Evolutionary conservation across 2,888 invertebrate species (phyloP), one percentile per base, ranked within the genome.

Genomic region (Clistopyga incitator): DNA sequence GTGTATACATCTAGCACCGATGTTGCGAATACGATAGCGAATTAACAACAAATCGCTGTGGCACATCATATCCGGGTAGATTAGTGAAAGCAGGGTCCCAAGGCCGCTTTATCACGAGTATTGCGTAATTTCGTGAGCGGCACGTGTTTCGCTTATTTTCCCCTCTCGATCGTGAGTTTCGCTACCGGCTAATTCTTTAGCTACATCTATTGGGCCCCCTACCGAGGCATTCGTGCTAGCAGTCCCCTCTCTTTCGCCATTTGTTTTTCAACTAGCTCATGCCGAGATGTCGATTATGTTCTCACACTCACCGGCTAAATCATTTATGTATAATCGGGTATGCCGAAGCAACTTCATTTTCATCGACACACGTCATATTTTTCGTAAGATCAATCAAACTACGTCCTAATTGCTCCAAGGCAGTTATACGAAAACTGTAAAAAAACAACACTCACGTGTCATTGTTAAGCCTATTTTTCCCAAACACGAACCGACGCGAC

Each of bases 191-290:
- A 18, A n/a, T n/a, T 15, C 18, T 61, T 34, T 18, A 34, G 8
- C 18, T 6, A n/a, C 61, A 8, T 61, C 61, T n/a, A 34, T 34
- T 18, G 61, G 61, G 0, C 34, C 61, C 18, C 61, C 15, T n/a
- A 6, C 34, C 8, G 34, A 29, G 15, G 29, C n/a, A 10, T 61
- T 34, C 34, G 18, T 18, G 6, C 8, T 18, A 34, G n/a, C 61
- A 18, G 34, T 34, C n/a, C n/a, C n/a, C n/a, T n/a, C n/a, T n/a
- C 34, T 61, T 61, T 61, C 61, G 34, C 61, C 18, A 34, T 34
- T 61, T 18, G 61, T 34, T 61, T 61, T 61, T 29, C n/a, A 61
- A 61, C 34, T 61, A 29, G 34, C 34, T 34, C 34, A 23, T 56
- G 54, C 29, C 6, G 61, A 6, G 13, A 34, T 18, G 18, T 34